Base-by-base conservation (phyloP, 1,140 invertebrate genomes). In the Hycleus phaleratus region DNA sequence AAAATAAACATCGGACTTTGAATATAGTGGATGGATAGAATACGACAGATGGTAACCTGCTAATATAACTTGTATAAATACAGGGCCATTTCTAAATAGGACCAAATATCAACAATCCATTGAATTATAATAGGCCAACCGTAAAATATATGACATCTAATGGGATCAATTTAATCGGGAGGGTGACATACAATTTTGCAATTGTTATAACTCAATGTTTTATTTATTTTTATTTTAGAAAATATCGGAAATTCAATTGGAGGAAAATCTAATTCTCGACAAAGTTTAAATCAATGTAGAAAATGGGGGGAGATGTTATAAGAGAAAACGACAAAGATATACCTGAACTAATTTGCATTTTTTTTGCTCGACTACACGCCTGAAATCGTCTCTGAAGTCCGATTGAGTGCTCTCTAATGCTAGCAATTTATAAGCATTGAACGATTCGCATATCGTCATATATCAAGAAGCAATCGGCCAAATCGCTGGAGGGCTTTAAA, bases 381-480 rank as follows among this genome's bases (percentile, higher is more conserved):
- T 52, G 58, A 62, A 65, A 65, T 65, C 60, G 60, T 59, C 50
- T 66, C 58, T 46, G 45, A 60, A 66, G 57, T 60, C 59, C 63
- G 56, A 63, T 61, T 58, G 61, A 56, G 59, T 49, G 54, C 53
- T 38, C 18, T 18, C 62, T 70, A 71, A 70, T 71, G 68, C 59
- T 9, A 49, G 61, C 61, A 63, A 71, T 71, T 71, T 71, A 62
- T 70, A 71, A 65, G 65, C 70, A 65, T 64, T 52, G 64, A 66
- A 56, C 65, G 56, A 59, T 56, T 64, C 67, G 57, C 64, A 64
- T 67, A 69, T 64, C 64, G 61, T 67, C 63, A 71, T 69, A 70
- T 70, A 69, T 70, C 68, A 70, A 65, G 59, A 70, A 63, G 68
- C 68, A 71, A 71, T 71, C 70, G 68, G 62, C 51, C 51, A 51